Evolutionary conservation across 2,797 vertebrate genomes (phyloP).

Genomic region (Lophius americanus): DNA sequence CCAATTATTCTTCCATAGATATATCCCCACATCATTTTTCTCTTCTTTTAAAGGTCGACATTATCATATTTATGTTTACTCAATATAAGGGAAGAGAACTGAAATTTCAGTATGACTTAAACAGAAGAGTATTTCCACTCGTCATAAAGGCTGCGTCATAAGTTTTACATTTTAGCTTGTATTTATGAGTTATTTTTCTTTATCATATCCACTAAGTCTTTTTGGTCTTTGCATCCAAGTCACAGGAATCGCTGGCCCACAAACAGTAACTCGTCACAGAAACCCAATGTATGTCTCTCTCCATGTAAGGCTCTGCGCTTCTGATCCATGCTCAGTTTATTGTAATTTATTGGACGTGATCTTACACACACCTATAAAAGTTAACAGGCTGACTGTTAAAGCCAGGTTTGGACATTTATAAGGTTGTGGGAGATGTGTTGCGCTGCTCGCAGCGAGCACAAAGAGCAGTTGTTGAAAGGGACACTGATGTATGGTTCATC

Average conservation of each 20-base stretch:
- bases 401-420: constrained; percentile 65
- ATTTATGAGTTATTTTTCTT: not conserved
- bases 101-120: not conserved
- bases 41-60: not conserved
- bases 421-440: constrained; percentile 43
- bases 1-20: not conserved
- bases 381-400: constrained; percentile 68
- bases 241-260: constrained; percentile 32
- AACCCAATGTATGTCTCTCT: constrained; percentile 22
- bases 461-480: constrained; percentile 52
- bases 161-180: not conserved
- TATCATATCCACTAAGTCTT: not conserved
- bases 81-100: not conserved
- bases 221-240: constrained; percentile 10
- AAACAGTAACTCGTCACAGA: constrained; percentile 37
- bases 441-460: constrained; percentile 14
- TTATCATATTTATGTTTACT: not conserved
- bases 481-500: constrained; percentile 52
- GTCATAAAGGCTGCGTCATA: not conserved
- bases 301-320: constrained; percentile 44
- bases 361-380: constrained; percentile 67
- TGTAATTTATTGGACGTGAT: constrained; percentile 63
- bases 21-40: not conserved
- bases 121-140: not conserved
- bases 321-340: constrained; percentile 43